Evolutionary conservation across 2,797 vertebrate genomes (phyloP).

Genomic region (Periparus ater): DNA sequence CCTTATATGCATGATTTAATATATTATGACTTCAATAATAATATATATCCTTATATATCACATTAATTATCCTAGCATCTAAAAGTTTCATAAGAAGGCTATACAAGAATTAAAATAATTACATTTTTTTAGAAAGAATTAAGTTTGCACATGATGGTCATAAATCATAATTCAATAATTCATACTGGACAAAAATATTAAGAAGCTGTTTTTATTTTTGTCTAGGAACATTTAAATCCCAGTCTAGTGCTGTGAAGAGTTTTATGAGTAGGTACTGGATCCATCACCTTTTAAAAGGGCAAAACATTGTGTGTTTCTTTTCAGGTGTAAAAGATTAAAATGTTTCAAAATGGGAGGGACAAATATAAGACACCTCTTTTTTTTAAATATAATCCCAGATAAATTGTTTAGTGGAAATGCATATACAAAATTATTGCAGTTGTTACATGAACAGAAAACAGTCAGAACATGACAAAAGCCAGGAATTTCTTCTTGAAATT

Average conservation of each 20-base stretch:
- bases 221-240: not conserved
- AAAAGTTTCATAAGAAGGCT: not conserved
- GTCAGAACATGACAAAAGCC: not conserved
- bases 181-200: not conserved
- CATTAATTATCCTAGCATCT: not conserved
- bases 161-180: not conserved
- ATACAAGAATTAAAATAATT: not conserved
- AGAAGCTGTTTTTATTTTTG: not conserved
- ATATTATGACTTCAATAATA: not conserved
- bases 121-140: not conserved
- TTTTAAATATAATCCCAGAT: not conserved
- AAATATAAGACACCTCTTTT: not conserved
- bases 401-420: not conserved
- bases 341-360: not conserved
- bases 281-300: not conserved
- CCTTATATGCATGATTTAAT: not conserved
- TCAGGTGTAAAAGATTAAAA: not conserved
- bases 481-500: constrained; percentile 4
- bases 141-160: not conserved
- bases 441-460: not conserved
- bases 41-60: not conserved
- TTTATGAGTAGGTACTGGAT: not conserved
- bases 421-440: not conserved
- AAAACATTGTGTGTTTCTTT: not conserved
- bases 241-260: not conserved